These are phyloP conservation scores for Gymnorhina tibicen DNA, from an alignment of 2,113 vertebrate genomes.

Conservation along the genomic window DNA sequence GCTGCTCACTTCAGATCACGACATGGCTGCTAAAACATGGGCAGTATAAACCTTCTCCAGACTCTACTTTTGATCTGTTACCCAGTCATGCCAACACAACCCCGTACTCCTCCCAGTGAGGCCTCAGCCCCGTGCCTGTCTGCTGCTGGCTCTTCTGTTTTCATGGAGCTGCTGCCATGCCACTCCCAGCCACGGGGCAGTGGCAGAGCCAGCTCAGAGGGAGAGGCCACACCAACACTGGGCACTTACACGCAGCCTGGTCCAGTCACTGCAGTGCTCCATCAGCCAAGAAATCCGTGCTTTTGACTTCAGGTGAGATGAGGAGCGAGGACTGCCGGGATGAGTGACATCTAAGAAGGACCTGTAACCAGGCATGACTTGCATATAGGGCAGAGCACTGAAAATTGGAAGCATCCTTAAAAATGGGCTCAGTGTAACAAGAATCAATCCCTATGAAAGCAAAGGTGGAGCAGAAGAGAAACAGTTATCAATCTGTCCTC, in stretches of 20 bases:
- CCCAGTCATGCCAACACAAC: not conserved
- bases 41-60: not conserved
- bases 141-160: not conserved
- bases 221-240: not conserved
- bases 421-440: not conserved
- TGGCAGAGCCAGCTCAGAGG: not conserved
- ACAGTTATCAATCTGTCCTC: not conserved
- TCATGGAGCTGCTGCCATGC: not conserved
- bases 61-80: not conserved
- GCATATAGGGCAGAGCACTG: not conserved
- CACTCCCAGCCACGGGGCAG: fast-evolving
- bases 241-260: not conserved
- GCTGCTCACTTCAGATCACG: not conserved
- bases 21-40: not conserved
- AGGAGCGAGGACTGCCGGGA: not conserved
- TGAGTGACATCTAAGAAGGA: not conserved
- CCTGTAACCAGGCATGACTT: not conserved
- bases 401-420: not conserved
- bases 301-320: not conserved
- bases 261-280: not conserved
- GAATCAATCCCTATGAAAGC: not conserved
- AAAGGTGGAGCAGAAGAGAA: not conserved
- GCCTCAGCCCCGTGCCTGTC: fast-evolving
- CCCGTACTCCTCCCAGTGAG: not conserved
- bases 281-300: not conserved